Percentiles rank a stretch among this genome's conserved stretches.
Conservation (phyloP, 1,140 invertebrate species). For the Rhagoletis zephyria region DNA sequence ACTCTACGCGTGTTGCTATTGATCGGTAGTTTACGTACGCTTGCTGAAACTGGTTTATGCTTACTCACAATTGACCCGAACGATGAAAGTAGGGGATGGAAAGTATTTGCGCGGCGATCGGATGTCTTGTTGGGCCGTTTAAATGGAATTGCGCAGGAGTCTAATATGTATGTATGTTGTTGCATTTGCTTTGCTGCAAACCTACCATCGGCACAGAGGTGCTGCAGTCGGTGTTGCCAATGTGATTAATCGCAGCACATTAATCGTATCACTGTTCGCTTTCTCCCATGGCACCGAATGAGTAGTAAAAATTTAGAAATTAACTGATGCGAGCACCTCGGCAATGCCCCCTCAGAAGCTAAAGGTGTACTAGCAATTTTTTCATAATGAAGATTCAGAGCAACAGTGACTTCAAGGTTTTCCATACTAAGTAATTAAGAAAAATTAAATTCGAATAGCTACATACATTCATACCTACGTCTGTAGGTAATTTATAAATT, state of each 20-base stretch:
- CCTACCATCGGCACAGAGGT: neutral
- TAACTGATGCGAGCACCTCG: neutral
- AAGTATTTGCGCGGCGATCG: too few relatives aligned
- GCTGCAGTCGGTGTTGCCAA: conserved; percentile 5
- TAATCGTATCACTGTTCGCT: conserved; percentile 16
- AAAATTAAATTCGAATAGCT: neutral
- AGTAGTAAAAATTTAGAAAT: conserved; percentile 1
- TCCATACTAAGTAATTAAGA: neutral
- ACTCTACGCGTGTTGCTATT: too few relatives aligned
- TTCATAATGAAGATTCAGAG: neutral
- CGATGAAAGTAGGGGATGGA: too few relatives aligned
- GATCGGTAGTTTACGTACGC: too few relatives aligned
- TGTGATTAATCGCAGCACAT: conserved; percentile 42
- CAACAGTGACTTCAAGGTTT: conserved; percentile 23
- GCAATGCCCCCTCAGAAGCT: conserved; percentile 25
- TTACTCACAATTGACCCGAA: too few relatives aligned
- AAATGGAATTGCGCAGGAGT: too few relatives aligned
- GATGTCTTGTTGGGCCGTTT: too few relatives aligned
- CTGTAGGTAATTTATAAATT: neutral
- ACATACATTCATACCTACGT: neutral
- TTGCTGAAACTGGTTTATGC: too few relatives aligned
- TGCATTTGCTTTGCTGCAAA: neutral
- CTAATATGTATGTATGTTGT: too few relatives aligned
- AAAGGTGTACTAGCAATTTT: neutral
- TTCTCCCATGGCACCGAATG: conserved; percentile 16